These are phyloP conservation scores for Monochamus alternatus DNA, from an alignment of 2,888 invertebrate genomes.

Conservation along the genomic window DNA sequence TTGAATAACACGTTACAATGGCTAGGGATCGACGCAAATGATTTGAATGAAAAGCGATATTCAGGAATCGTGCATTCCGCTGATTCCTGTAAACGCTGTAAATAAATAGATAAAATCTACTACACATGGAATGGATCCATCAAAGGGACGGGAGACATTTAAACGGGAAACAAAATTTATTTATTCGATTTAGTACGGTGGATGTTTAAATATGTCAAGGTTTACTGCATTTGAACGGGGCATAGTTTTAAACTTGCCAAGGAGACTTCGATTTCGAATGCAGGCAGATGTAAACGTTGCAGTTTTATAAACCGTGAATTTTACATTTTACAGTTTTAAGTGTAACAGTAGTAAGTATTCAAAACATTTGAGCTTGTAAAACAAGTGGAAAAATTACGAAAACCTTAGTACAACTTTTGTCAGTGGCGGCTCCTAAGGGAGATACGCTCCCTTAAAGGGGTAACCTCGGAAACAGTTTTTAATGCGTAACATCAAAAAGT, in stretches of 20 bases:
- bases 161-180: not conserved
- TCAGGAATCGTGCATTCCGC: conserved; percentile 1
- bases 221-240: not conserved
- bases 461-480: too few relatives aligned
- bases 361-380: too few relatives aligned
- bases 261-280: not conserved
- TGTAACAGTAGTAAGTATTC: too few relatives aligned
- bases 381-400: too few relatives aligned
- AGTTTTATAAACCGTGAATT: conserved; percentile 16
- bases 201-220: not conserved
- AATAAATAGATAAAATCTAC: conserved; percentile 4
- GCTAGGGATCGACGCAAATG: conserved; percentile 13
- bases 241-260: not conserved
- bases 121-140: not conserved
- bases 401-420: too few relatives aligned
- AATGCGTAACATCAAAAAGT: too few relatives aligned
- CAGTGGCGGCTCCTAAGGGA: too few relatives aligned
- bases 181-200: not conserved
- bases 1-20: conserved; percentile 5
- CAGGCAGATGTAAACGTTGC: conserved; percentile 16
- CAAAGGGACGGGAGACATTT: not conserved
- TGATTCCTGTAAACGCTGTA: conserved; percentile 4
- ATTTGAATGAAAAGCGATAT: conserved; percentile 12
- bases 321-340: too few relatives aligned
- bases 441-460: too few relatives aligned